Evolutionary conservation across 2,888 invertebrate genomes (phyloP).

Genomic region (Rotaria magnacalcarata): DNA sequence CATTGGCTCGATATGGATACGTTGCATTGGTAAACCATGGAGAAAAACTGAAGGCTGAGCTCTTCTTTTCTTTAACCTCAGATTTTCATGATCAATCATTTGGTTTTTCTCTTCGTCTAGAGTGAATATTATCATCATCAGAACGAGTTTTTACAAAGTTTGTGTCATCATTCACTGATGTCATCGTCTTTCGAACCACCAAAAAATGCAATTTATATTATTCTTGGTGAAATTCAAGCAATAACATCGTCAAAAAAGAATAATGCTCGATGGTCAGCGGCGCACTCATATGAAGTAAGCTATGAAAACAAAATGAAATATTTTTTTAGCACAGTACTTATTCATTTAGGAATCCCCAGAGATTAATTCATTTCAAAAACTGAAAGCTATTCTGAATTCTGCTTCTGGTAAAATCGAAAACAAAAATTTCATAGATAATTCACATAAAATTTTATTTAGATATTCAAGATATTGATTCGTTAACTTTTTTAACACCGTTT

Average conservation of each 20-base stretch:
- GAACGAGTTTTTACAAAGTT: neutral
- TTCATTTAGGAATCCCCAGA: neutral
- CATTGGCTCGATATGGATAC: neutral
- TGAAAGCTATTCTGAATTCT: conserved; percentile 39
- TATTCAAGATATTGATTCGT: conserved; percentile 58
- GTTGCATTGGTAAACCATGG: neutral
- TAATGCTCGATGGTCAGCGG: conserved; percentile 17
- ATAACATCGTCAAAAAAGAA: conserved; percentile 31
- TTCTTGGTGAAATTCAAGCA: conserved; percentile 77
- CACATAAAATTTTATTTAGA: conserved; percentile 49
- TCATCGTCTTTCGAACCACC: conserved; percentile 50
- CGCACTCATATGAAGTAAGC: conserved; percentile 30
- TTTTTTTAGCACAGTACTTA: neutral
- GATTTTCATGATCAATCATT: neutral
- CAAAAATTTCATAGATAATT: too few species aligned
- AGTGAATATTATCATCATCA: neutral
- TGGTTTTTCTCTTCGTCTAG: neutral
- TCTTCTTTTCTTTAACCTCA: neutral
- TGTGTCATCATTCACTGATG: neutral
- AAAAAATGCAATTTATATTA: conserved; percentile 81
- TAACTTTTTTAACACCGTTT: conserved; percentile 69
- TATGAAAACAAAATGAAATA: neutral
- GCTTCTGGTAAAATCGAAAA: neutral
- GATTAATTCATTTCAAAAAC: conserved; percentile 33
- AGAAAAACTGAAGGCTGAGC: neutral